Conservation (phyloP, 2,113 vertebrate genomes). For the Dromas ardeola region DNA sequence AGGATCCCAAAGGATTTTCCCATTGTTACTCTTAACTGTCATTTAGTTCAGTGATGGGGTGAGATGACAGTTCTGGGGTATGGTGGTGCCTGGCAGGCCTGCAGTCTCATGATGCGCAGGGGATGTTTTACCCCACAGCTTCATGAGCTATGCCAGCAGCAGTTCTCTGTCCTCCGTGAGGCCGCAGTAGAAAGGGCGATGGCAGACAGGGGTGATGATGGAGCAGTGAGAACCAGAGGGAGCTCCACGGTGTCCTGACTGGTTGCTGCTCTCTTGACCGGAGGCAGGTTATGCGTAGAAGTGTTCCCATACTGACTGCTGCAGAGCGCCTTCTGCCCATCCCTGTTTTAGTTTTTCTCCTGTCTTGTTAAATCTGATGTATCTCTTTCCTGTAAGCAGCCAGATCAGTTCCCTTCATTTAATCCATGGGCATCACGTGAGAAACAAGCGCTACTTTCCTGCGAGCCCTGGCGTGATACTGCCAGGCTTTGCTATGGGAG, state of each 20-base stretch:
- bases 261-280: background rate
- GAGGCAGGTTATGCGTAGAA: background rate
- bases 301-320: background rate
- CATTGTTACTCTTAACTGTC: background rate
- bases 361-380: background rate
- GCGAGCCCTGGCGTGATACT: background rate
- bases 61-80: fast-evolving
- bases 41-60: fast-evolving
- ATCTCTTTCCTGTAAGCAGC: background rate
- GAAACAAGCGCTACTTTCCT: background rate
- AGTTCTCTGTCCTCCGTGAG: fast-evolving
- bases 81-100: background rate
- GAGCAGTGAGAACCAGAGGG: background rate
- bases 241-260: background rate
- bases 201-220: background rate
- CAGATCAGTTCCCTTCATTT: background rate
- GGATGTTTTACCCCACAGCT: background rate
- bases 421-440: fast-evolving
- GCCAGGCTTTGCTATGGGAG: background rate
- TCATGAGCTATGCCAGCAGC: fast-evolving
- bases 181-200: background rate
- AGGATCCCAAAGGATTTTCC: background rate
- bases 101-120: fast-evolving
- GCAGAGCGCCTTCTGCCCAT: background rate
- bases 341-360: background rate